Evolutionary conservation across 1,140 invertebrate genomes (phyloP).

Genomic region (Drosophila simulans): DNA sequence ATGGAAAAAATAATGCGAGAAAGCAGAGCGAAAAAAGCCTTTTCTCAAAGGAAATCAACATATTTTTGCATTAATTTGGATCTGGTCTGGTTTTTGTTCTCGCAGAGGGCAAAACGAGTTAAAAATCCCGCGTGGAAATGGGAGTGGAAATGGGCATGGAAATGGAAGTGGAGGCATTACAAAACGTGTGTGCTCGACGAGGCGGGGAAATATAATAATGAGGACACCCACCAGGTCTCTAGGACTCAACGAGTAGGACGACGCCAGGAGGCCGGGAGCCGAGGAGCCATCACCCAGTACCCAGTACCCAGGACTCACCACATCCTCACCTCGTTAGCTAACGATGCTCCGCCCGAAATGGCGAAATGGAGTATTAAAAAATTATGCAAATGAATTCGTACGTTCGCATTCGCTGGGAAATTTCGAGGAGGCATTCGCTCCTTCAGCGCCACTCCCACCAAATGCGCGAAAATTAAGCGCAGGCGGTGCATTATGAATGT

Average conservation of each 20-base stretch:
- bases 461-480: slow-evolving; percentile 72
- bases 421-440: slow-evolving; percentile 10
- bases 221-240: slow-evolving; percentile 63
- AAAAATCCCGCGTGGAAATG: slow-evolving; percentile 30
- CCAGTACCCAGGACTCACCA: neutral
- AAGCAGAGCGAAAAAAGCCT: neutral
- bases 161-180: slow-evolving; percentile 27
- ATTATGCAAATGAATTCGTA: slow-evolving; percentile 82
- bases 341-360: slow-evolving; percentile 32
- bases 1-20: neutral
- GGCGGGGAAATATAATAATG: slow-evolving; percentile 78
- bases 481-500: slow-evolving; percentile 72
- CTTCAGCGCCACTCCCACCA: slow-evolving; percentile 60
- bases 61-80: slow-evolving; percentile 75
- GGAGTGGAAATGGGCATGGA: neutral
- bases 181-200: slow-evolving; percentile 64
- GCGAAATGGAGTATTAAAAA: slow-evolving; percentile 81
- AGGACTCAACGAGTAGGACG: slow-evolving; percentile 9
- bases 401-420: slow-evolving; percentile 57
- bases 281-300: slow-evolving; percentile 46
- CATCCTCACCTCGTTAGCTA: slow-evolving; percentile 67
- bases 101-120: slow-evolving; percentile 43
- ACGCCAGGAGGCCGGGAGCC: slow-evolving; percentile 6
- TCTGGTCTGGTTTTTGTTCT: slow-evolving; percentile 8
- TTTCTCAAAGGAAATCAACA: slow-evolving; percentile 70